Base-by-base conservation (phyloP, 2,113 vertebrate species). In the Theropithecus gelada region DNA sequence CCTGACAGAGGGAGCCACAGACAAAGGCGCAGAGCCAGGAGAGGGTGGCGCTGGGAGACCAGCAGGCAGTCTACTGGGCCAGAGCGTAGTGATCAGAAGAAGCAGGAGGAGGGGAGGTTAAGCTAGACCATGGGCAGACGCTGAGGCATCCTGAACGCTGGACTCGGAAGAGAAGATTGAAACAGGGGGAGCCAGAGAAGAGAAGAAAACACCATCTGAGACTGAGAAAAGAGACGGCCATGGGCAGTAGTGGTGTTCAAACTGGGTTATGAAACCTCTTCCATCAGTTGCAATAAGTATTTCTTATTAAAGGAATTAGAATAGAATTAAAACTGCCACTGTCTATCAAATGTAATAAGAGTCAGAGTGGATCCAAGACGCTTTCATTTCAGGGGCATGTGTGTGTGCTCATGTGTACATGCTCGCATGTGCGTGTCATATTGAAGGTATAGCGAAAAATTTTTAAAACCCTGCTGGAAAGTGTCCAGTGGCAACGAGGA, bases 351-450 rank as follows among this genome's bases (percentile, higher is more conserved):
- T 13, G 23, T 7, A 25, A 7, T 80, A 72, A 88, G 83, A 25
- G 43, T 30, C 83, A 70, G 38, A 50, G 61, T 16, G 43, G 59
- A 55, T 22, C 22, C 4, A 6, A 78, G 43, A 32, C 5, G 8
- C 22, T 35, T 61, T 9, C 17, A 3, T 83, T 3, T 55, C 32
- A 68, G 38, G 32, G 7, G 4, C 0, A 12, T 27, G 59, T 30
- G 14, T 30, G 7, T 35, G 61, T 43, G 2, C 50, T 12, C n/a
- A 23, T 17, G 22, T 64, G 25, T 22, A n/a, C 32, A 16, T 6
- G 1, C 3, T 2, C 0, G 22, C 66, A 7, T 8, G 10, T 9
- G 9, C 5, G 22, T 8, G 3, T 55, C 17, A 27, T 43, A 23
- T 1, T 14, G 45, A 59, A 10, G 59, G 52, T 35, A 61, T 3